Percentiles rank a stretch among this genome's conserved stretches.
Conservation (phyloP, 2,113 vertebrate species). For the Otis tarda region DNA sequence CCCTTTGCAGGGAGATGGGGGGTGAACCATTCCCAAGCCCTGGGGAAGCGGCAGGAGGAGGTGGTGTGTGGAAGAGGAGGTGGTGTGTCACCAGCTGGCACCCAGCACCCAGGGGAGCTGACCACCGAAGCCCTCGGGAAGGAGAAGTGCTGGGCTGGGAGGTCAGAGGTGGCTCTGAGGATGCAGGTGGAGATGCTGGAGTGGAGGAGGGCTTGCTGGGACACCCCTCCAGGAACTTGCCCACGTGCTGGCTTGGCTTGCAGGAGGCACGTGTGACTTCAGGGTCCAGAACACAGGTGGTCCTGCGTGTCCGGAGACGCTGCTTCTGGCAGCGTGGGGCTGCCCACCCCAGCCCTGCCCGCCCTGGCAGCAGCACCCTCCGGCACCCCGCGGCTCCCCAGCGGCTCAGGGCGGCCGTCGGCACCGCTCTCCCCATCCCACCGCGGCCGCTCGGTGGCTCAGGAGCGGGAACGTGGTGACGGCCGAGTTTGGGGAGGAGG, state of each 20-base stretch:
- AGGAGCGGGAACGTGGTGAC: neutral
- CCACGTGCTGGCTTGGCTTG: fast-evolving
- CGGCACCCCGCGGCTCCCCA: too few relatives aligned
- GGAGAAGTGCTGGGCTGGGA: neutral
- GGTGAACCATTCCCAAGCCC: too few relatives aligned
- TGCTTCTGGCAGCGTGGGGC: neutral
- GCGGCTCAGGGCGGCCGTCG: neutral
- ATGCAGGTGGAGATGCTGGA: neutral
- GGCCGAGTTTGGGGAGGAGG: neutral
- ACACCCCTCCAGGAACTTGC: neutral
- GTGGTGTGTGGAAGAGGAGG: neutral
- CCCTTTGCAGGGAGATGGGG: too few relatives aligned
- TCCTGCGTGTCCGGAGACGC: neutral
- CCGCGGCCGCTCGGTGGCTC: neutral
- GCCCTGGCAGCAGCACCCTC: neutral
- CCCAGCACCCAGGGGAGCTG: neutral
- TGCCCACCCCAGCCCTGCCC: neutral
- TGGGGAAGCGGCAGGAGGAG: neutral
- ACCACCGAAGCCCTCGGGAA: neutral
- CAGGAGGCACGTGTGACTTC: fast-evolving
- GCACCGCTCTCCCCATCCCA: neutral
- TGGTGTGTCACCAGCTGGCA: neutral
- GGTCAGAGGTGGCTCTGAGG: neutral
- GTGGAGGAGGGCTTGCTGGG: fast-evolving
- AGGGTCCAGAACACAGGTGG: neutral